Percentiles rank a stretch among this genome's conserved stretches.
These are phyloP conservation scores for Spongilla lacustris DNA, from an alignment of 37 sponge, comb jelly and placozoan species.

Conservation along the genomic window DNA sequence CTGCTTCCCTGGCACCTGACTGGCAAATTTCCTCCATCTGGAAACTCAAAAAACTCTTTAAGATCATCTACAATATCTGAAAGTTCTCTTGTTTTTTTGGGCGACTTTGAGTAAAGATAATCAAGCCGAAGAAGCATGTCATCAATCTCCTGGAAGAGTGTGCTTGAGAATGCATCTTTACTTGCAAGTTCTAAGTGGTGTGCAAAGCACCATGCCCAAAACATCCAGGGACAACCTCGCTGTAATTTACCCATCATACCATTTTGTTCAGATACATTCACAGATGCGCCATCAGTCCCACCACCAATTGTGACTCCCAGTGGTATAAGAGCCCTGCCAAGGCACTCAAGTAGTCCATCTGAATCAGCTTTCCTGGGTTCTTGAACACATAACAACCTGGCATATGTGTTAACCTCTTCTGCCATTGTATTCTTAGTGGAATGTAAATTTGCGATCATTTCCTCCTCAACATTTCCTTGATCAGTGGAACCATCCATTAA, in stretches of 20 bases:
- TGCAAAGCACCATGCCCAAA: constrained; percentile 67
- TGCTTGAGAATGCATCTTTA: constrained; percentile 57
- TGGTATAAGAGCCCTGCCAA: constrained; percentile 21
- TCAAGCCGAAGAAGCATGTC: constrained; percentile 67
- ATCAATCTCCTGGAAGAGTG: constrained; percentile 35
- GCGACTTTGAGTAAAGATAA: constrained; percentile 53
- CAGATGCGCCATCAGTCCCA: constrained; percentile 75
- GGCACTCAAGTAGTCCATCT: constrained; percentile 54
- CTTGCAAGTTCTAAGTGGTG: constrained; percentile 64
- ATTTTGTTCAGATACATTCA: constrained; percentile 54
- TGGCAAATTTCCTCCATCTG: constrained; percentile 38
- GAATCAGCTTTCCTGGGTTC: constrained; percentile 48
- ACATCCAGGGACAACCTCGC: constrained; percentile 45
- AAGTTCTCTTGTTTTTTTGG: constrained; percentile 50
- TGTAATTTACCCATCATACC: constrained; percentile 54
- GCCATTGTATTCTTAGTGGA: constrained; percentile 1
- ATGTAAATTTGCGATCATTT: constrained; percentile 40
- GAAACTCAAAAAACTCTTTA: constrained; percentile 48
- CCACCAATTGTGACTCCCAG: constrained; percentile 58
- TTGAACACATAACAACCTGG: constrained; percentile 27
- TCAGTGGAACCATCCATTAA: constrained; percentile 69
- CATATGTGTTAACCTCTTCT: constrained; percentile 24
- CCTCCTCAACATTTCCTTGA: constrained; percentile 54
- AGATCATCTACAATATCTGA: constrained; percentile 39
- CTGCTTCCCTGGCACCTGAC: constrained; percentile 47